A percentile compares a stretch with the other conserved stretches of the same genome.
Conservation (phyloP, 1,140 invertebrate genomes). For the Galleria mellonella region DNA sequence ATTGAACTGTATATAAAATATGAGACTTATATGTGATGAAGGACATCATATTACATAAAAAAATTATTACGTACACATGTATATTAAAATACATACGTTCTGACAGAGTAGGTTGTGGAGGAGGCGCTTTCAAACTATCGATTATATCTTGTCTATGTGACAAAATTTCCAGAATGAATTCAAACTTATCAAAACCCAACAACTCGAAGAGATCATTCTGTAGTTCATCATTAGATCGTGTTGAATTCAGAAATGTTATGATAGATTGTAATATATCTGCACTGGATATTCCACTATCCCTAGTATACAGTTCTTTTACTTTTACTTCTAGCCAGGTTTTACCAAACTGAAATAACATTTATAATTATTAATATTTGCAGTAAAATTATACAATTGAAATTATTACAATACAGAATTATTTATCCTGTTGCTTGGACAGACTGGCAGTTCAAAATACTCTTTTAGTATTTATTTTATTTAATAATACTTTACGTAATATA, state of each 20-base stretch:
- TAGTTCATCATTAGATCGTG: conserved; percentile 81
- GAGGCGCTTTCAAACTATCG: conserved; percentile 60
- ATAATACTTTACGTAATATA: too few species aligned
- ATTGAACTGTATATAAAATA: too few species aligned
- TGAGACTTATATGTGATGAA: too few species aligned
- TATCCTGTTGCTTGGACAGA: too few species aligned
- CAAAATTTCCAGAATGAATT: conserved; percentile 87
- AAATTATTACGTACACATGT: background rate
- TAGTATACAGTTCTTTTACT: conserved; percentile 73
- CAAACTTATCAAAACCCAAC: conserved; percentile 90
- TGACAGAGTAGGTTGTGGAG: conserved; percentile 36
- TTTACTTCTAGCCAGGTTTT: conserved; percentile 75
- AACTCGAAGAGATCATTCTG: conserved; percentile 93
- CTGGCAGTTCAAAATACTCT: too few species aligned
- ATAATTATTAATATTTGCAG: too few species aligned
- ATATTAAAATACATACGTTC: conserved; percentile 38
- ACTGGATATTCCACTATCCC: conserved; percentile 66
- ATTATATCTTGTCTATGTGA: conserved; percentile 80
- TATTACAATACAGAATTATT: too few species aligned
- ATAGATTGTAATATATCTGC: conserved; percentile 78
- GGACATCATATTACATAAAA: too few species aligned
- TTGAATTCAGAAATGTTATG: conserved; percentile 77
- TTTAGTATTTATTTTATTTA: too few species aligned
- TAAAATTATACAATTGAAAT: too few species aligned
- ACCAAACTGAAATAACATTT: conserved; percentile 68